phyloP scores from a whole-genome alignment of 2,113 vertebrate species.

The Chinchilla lanigera region DNA sequence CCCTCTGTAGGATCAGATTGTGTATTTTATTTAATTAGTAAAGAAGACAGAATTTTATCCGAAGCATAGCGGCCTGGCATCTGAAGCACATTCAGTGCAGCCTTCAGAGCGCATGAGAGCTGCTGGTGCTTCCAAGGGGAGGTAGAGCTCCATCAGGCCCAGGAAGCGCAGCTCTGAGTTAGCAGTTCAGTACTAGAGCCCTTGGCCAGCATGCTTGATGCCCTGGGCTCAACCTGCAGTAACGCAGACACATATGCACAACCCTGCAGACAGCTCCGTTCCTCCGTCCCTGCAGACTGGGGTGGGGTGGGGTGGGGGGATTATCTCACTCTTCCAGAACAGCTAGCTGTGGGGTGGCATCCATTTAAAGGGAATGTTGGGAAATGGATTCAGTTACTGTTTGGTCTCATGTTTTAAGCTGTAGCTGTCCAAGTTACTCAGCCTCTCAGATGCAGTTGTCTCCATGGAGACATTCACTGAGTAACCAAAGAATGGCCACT shows the following conservation, averaged over 20 bases:
- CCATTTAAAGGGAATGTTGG: slow-evolving; percentile 34
- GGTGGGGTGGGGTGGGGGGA: not conserved
- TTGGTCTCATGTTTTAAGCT: not conserved
- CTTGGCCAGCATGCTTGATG: not conserved
- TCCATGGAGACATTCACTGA: not conserved
- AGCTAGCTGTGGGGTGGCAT: not conserved
- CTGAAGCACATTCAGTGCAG: not conserved
- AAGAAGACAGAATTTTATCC: not conserved
- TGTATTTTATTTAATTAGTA: slow-evolving; percentile 40
- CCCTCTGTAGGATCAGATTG: not conserved
- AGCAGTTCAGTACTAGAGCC: not conserved
- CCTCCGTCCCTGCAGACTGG: not conserved
- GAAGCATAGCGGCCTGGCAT: not conserved
- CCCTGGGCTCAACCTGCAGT: not conserved
- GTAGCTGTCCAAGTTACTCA: not conserved
- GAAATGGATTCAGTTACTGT: slow-evolving; percentile 28
- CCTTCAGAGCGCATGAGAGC: not conserved
- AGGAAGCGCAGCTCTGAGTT: not conserved
- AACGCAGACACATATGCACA: not conserved
- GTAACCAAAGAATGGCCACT: not conserved
- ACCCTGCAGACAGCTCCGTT: not conserved
- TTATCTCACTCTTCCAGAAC: not conserved
- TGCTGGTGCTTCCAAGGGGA: not conserved
- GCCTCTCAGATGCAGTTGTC: not conserved
- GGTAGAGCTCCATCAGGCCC: not conserved